A percentile compares a stretch with the other conserved stretches of the same genome.
phyloP scores from a whole-genome alignment of 2,888 invertebrate genomes.

The Ectemnius lituratus region DNA sequence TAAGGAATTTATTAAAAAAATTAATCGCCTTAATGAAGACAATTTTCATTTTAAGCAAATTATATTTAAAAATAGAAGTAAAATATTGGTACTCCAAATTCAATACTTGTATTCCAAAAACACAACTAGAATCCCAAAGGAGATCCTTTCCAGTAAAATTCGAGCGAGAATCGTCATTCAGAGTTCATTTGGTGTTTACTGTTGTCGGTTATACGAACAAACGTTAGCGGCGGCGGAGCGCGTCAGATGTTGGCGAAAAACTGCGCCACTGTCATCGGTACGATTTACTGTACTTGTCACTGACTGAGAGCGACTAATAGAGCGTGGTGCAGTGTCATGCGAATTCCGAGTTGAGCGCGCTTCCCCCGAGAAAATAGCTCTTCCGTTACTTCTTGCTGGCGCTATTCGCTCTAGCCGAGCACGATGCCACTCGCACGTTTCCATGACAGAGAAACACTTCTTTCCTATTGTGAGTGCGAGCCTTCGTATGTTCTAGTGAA shows the following conservation, averaged over 20 bases:
- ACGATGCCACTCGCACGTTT: conserved; percentile 5
- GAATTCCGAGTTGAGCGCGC: conserved; percentile 23
- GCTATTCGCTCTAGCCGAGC: conserved; percentile 15
- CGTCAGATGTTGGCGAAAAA: conserved; percentile 53
- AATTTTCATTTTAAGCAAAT: too few relatives aligned
- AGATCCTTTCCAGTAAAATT: too few relatives aligned
- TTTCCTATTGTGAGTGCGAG: too few relatives aligned
- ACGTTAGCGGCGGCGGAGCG: neutral
- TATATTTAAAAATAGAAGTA: too few relatives aligned
- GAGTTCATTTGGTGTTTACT: neutral
- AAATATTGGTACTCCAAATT: too few relatives aligned
- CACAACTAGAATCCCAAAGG: too few relatives aligned
- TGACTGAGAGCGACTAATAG: conserved; percentile 56
- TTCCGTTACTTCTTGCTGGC: conserved; percentile 55
- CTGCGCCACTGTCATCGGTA: conserved; percentile 40
- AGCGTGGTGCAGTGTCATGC: conserved; percentile 54
- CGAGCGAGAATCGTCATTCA: neutral
- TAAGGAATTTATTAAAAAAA: too few relatives aligned
- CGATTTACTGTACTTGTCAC: conserved; percentile 64
- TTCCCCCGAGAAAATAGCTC: conserved; percentile 50
- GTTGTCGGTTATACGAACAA: neutral
- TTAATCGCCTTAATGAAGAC: too few relatives aligned
- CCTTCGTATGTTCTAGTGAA: too few relatives aligned
- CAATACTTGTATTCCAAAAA: too few relatives aligned
- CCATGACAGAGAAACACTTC: too few relatives aligned